A percentile compares a stretch with the other conserved stretches of the same genome.
phyloP scores from a whole-genome alignment of 2,888 invertebrate species.

The Philhelius pedissequus region DNA sequence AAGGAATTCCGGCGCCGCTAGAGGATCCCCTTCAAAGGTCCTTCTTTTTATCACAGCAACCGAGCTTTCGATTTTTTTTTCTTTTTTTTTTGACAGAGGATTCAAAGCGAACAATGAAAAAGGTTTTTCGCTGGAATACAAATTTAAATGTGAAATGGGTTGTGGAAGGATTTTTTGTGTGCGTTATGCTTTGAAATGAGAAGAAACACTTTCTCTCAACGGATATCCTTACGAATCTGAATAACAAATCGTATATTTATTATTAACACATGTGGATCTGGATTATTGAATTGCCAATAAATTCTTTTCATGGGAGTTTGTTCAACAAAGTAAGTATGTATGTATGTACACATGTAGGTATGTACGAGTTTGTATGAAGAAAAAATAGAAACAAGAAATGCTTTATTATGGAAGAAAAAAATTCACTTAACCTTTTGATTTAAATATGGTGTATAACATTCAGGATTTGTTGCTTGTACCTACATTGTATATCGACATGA shows the following conservation, averaged over 20 bases:
- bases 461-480: neutral
- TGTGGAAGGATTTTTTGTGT: constrained; percentile 3
- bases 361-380: no score
- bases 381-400: neutral
- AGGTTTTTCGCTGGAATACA: constrained; percentile 29
- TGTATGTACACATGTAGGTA: no score
- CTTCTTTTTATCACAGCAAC: constrained; percentile 2
- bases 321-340: neutral
- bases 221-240: constrained; percentile 51
- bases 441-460: neutral
- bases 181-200: neutral
- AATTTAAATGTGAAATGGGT: constrained; percentile 46
- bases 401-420: neutral
- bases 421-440: constrained; percentile 18
- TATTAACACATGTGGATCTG: constrained; percentile 50
- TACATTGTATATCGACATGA: neutral
- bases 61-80: neutral
- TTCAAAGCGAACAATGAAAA: constrained; percentile 20
- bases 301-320: constrained; percentile 1
- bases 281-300: constrained; percentile 48
- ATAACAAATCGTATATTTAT: constrained; percentile 63
- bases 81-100: neutral
- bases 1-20: constrained; percentile 57
- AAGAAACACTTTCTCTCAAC: constrained; percentile 23
- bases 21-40: constrained; percentile 23